Conservation (phyloP, 2,113 vertebrate genomes). For the Rhombomys opimus region DNA sequence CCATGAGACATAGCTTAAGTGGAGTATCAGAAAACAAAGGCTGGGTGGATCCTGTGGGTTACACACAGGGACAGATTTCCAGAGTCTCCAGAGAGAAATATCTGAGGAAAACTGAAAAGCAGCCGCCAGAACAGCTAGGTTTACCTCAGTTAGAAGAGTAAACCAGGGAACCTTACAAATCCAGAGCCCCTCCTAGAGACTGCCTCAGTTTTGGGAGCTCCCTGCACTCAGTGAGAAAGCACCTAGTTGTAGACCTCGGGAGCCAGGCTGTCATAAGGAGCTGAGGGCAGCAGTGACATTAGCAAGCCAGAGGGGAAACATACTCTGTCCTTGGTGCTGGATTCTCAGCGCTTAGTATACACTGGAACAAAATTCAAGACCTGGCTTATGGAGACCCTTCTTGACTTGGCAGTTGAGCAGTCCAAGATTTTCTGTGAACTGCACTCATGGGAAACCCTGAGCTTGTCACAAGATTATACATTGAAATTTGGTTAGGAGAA, state of each 20-base stretch:
- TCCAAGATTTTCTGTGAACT: background rate
- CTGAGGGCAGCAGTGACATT: background rate
- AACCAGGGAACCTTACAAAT: background rate
- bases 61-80: background rate
- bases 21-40: background rate
- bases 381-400: background rate
- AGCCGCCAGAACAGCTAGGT: background rate
- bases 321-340: background rate
- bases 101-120: background rate
- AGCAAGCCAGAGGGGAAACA: background rate
- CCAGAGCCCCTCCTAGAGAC: background rate
- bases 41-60: background rate
- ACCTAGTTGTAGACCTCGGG: background rate
- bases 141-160: background rate
- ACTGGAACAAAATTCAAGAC: background rate
- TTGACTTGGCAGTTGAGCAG: background rate
- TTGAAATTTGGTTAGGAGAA: background rate
- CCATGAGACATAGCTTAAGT: background rate
- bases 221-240: background rate
- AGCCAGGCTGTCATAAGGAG: background rate
- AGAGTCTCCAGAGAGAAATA: background rate
- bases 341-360: background rate
- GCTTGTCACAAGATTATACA: background rate
- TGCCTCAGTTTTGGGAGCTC: background rate
- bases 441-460: background rate